Base-by-base conservation (phyloP, 2,888 invertebrate genomes). In the Drosophila sordidula region DNA sequence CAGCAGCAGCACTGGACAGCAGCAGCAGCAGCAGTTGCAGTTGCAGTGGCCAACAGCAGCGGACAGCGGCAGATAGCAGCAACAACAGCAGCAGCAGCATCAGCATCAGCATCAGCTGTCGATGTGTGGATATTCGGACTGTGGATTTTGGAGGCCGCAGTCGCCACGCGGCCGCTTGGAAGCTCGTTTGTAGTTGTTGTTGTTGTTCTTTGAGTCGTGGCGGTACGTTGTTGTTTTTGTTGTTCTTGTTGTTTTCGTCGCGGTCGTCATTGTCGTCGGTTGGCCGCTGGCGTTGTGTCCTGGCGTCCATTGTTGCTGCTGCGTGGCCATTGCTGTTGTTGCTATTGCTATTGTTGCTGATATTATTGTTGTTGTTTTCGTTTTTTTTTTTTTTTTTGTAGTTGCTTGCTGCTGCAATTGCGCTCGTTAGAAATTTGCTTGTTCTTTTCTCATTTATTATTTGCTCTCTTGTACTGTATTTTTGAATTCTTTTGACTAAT, bases 121-220 rank as follows among this genome's bases (percentile, higher is more conserved):
- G 25, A 45, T 62, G 62, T 62, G 38, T 56, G 51, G 42, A 12
- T 58, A 38, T 46, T 64, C 41, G 65, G 59, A 41, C 47, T 22
- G 32, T 22, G 45, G n/a, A 41, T 12, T 45, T 58, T 55, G 32
- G 36, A 54, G 34, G 50, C 32, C 36, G 39, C 41, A 51, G 25
- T 50, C 42, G 61, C 61, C 70, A 36, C 44, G 64, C 66, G 72
- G 78, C 83, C 80, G 59, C 83, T 86, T 82, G 86, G 82, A 86
- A 82, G 82, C 82, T 82, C 82, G 86, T 83, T 82, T 82, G 36
- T 61, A 32, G 65, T 50, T 36, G 66, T 80, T 50, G 68, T 70
- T 46, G 59, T 49, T 75, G 59, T 70, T 58, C 56, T 71, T 68
- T 56, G 55, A 41, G 64, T 67, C 66, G 62, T 65, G 66, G 51